These are phyloP conservation scores for Drosophila lacicola DNA, from an alignment of 2,888 invertebrate species.

Conservation along the genomic window DNA sequence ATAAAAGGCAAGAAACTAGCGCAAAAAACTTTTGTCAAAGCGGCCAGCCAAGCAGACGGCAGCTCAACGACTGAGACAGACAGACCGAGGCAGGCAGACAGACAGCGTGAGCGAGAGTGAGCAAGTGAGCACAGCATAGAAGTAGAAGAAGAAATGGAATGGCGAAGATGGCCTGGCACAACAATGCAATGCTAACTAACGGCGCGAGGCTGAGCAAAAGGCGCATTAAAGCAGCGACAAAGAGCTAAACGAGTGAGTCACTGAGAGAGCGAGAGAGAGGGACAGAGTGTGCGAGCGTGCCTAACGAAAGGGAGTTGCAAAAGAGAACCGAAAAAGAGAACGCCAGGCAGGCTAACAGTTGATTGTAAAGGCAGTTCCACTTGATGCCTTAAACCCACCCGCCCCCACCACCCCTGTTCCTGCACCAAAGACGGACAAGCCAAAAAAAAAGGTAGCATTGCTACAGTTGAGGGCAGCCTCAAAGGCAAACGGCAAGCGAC, in stretches of 20 bases:
- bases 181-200: slow-evolving; percentile 60
- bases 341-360: slow-evolving; percentile 16
- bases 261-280: neutral
- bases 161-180: slow-evolving; percentile 19
- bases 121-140: slow-evolving; percentile 1
- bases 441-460: slow-evolving; percentile 30
- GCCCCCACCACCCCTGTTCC: neutral
- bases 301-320: slow-evolving; percentile 19
- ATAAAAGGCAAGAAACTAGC: slow-evolving; percentile 69
- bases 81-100: neutral
- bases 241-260: slow-evolving; percentile 16
- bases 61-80: slow-evolving; percentile 8
- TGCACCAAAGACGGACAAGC: neutral
- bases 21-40: slow-evolving; percentile 64
- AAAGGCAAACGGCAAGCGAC: neutral
- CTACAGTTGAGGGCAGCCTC: slow-evolving; percentile 11
- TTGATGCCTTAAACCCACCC: slow-evolving; percentile 13
- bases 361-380: slow-evolving; percentile 21
- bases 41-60: slow-evolving; percentile 38
- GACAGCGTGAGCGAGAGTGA: neutral
- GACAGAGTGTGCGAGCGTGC: slow-evolving; percentile 2
- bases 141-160: slow-evolving; percentile 22
- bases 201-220: slow-evolving; percentile 40
- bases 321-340: neutral
- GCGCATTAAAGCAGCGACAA: slow-evolving; percentile 30